Evolutionary conservation across 2,113 vertebrate species (phyloP).

Genomic region (Muntiacus muntjak): DNA sequence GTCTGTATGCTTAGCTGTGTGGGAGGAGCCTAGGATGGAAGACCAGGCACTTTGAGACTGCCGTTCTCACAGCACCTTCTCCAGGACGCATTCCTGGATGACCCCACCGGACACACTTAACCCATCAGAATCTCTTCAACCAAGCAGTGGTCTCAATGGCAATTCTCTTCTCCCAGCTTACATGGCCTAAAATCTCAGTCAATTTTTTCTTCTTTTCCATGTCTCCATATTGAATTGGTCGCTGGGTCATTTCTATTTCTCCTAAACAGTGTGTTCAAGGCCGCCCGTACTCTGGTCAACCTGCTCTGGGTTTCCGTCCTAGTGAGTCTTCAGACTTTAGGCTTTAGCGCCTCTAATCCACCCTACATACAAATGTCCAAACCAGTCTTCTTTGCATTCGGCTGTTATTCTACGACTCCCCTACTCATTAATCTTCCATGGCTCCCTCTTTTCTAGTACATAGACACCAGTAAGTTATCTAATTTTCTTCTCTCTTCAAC

Average conservation of each 20-base stretch:
- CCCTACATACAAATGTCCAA: background rate
- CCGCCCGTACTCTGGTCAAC: background rate
- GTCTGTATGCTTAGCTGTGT: background rate
- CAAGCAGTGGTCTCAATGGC: background rate
- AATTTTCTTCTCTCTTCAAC: background rate
- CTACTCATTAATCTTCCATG: background rate
- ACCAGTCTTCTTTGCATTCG: background rate
- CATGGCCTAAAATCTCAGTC: background rate
- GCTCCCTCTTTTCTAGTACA: background rate
- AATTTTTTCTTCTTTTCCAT: background rate
- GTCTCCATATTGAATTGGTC: background rate
- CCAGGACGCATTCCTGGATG: background rate
- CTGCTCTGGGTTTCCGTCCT: background rate
- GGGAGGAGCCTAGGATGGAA: background rate
- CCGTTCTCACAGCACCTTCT: background rate
- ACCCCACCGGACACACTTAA: rapidly evolving
- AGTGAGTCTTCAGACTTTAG: background rate
- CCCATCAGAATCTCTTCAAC: background rate
- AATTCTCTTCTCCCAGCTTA: background rate
- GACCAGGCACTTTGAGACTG: background rate
- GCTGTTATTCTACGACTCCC: background rate
- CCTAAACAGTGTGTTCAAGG: background rate
- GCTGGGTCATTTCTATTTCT: background rate
- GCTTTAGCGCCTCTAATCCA: background rate
- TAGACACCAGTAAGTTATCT: background rate